Evolutionary conservation across 2,888 invertebrate species (phyloP), one percentile per base, ranked within the genome.

Genomic region (Myopa tessellatipennis): DNA sequence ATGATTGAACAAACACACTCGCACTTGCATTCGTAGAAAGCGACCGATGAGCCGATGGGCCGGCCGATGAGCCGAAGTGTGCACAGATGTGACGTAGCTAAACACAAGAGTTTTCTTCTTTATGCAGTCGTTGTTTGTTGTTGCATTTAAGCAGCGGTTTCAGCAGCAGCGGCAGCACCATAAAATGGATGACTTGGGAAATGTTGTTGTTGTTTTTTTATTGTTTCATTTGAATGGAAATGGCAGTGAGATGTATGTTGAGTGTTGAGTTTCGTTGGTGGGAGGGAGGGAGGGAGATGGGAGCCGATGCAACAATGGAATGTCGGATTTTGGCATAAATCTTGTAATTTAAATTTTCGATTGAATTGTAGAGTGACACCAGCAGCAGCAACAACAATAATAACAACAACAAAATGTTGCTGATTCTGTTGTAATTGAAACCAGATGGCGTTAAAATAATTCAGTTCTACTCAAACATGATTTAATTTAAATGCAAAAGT

Each of bases 261-360:
- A 26, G 26, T 26, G 26, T 26, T 26, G 26, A 26, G 1, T 1
- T 1, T 1, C 26, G 26, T 26, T 26, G 26, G 2, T 1, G 26
- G 26, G 26, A 26, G 26, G 36, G 36, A 8, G 40, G 18, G 8
- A 2, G 36, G 16, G 6, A 38, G 68, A n/a, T n/a, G n/a, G 68
- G 67, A 7, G 40, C 26, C 26, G 1, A 0, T 67, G 40, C 10
- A 38, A 14, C 45, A 45, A 45, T 45, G 68, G 40, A 40, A n/a
- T 67, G 67, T 40, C 14, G 26, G 18, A 69, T 50, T 69, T 60
- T 72, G 72, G 58, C 72, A 60, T 72, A 72, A 72, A 72, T 72
- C 72, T 72, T 60, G 72, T 18, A 60, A 61, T 73, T 63, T 73
- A 50, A 73, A 61, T 61, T 52, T 63, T 45, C 73, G 60, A 45